Base-by-base conservation (phyloP, 2,888 invertebrate genomes). In the Thysanoteuthis rhombus region DNA sequence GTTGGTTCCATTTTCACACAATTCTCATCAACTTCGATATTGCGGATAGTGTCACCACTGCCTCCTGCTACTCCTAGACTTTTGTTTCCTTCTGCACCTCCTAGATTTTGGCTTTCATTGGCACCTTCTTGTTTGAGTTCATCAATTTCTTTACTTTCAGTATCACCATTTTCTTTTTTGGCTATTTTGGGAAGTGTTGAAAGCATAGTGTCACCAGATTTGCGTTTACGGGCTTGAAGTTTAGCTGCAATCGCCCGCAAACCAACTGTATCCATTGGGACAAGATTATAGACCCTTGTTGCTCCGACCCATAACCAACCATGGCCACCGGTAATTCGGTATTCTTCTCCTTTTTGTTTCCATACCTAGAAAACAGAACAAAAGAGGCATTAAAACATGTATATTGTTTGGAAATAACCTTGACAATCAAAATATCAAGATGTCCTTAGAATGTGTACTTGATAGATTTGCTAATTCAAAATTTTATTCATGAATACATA, bases 321-420 rank as follows among this genome's bases (percentile, higher is more conserved):
- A 98, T 99, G 99, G 25, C 97, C 97, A 0, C 99, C 99, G 96
- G 99, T 99, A 91, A 99, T 98, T 95, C 99, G 98, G 97, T 99
- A 99, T 96, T 99, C 99, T 97, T 99, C 99, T 0, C 99, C 99
- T 97, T 99, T 99, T 97, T 99, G 99, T 97, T 99, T 99, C 98
- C 99, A 97, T n/a, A 97, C 96, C 97, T 97, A 94, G 5, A 94
- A 94, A 52, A 94, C 90, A 90, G 92, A n/a, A 58, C 19, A 58
- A 45, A 42, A 40, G 40, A 42, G 16, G 42, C 4, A 90, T 75
- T n/a, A 45, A 32, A 32, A 92, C 12, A 92, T n/a, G 5, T 10
- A 36, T 4, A 36, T 10, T 75, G 10, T 75, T 32, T 75, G n/a
- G n/a, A n/a, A 75, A 75, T 16, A 75, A 36, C 12, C 36, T 47